These are phyloP conservation scores for Rotaria macrura DNA, from an alignment of 2,888 invertebrate species.

Conservation along the genomic window DNA sequence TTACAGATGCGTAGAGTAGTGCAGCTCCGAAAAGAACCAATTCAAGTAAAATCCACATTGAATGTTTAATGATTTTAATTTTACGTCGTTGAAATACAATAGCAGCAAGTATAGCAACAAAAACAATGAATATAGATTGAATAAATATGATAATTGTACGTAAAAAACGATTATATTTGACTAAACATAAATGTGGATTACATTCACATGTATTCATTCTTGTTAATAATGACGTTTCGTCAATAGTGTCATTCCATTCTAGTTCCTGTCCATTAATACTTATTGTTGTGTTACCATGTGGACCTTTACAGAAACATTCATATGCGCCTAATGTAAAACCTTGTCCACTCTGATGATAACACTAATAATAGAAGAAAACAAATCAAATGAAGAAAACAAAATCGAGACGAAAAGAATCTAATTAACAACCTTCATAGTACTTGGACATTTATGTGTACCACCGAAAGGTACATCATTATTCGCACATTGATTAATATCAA, in stretches of 20 bases:
- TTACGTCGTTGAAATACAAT: constrained; percentile 16
- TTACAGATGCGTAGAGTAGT: constrained; percentile 71
- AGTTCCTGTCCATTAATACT: neutral
- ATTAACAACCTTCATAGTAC: neutral
- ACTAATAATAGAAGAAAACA: neutral
- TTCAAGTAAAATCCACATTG: constrained; percentile 82
- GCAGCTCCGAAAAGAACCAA: constrained; percentile 71
- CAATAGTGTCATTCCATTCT: neutral
- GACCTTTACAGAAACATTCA: neutral
- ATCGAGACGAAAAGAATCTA: neutral
- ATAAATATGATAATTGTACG: neutral
- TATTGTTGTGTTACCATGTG: neutral
- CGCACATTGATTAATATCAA: constrained; percentile 30
- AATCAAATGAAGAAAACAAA: neutral
- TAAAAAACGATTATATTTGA: neutral
- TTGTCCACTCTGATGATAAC: neutral
- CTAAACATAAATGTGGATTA: neutral
- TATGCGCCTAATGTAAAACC: neutral
- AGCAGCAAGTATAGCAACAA: constrained; percentile 18
- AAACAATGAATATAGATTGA: constrained; percentile 8
- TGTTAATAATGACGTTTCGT: neutral
- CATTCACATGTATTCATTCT: neutral
- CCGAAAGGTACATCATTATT: constrained; percentile 26
- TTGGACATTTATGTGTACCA: constrained; percentile 26
- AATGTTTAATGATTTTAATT: constrained; percentile 31